Evolutionary conservation across 1,140 invertebrate species (phyloP).

Genomic region (Drosophila parabipectinata): DNA sequence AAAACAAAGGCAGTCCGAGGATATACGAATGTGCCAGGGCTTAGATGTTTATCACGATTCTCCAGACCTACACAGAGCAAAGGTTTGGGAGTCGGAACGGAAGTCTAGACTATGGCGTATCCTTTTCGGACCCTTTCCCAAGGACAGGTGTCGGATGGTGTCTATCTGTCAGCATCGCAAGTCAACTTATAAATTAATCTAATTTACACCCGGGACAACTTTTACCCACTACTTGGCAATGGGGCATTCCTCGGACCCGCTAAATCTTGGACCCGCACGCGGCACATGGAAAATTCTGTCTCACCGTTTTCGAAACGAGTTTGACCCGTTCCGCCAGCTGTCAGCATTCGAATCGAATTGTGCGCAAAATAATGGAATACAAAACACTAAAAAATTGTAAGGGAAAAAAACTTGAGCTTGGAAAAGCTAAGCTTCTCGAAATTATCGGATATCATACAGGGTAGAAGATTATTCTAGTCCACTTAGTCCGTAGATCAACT

Average conservation of each 20-base stretch:
- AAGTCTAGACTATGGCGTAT: conserved; percentile 48
- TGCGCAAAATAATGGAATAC: conserved; percentile 42
- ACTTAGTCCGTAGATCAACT: conserved; percentile 24
- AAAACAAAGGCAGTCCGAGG: conserved; percentile 46
- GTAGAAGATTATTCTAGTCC: conserved; percentile 19
- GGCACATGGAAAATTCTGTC: conserved; percentile 68
- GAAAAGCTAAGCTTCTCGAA: conserved; percentile 4
- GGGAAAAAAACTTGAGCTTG: conserved; percentile 38
- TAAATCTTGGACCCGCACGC: conserved; percentile 43
- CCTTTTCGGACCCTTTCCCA: conserved; percentile 17
- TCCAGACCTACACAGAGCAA: conserved; percentile 5
- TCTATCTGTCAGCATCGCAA: conserved; percentile 23
- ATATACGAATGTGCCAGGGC: conserved; percentile 55
- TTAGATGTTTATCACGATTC: conserved; percentile 71
- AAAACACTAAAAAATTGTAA: conserved; percentile 11
- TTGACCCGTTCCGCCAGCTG: conserved; percentile 65
- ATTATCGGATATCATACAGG: conserved; percentile 29
- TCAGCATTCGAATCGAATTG: conserved; percentile 35
- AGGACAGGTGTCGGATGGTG: conserved; percentile 31
- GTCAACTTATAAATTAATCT: conserved; percentile 50
- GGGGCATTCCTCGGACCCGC: conserved; percentile 34
- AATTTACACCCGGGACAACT: conserved; percentile 45
- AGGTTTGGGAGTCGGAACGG: conserved; percentile 40
- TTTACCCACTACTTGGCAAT: conserved; percentile 25
- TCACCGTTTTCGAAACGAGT: conserved; percentile 67